Evolutionary conservation across 2,113 vertebrate species (phyloP), one percentile per base, ranked within the genome.

Genomic region (Hippocampus barbouri): DNA sequence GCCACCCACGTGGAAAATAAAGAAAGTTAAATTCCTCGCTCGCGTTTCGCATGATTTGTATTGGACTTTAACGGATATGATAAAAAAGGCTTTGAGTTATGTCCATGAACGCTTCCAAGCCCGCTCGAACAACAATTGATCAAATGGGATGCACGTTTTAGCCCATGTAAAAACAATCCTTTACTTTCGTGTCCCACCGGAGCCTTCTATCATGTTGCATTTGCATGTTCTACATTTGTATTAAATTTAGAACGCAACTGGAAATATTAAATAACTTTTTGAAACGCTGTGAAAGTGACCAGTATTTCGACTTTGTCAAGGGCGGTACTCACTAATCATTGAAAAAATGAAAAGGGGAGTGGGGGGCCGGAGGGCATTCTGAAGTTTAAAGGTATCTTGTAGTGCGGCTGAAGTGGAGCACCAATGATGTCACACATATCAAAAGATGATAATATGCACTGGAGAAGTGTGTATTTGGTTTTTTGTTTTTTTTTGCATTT

Each of bases 111-210:
- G n/a, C 69, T 71, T 34, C 16, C 5, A 43, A 64, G 69, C 14
- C 5, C 71, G 20, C 54, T n/a, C n/a, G 30, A 71, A 65, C 64
- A 72, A 64, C n/a, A 63, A 60, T 60, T 69, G 5, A 59, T 43
- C 18, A 25, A 45, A 45, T 49, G 21, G n/a, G 68, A 53, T 49
- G 10, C 72, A 40, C 57, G 72, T 8, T 62, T 57, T 7, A 23
- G 0, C 15, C 11, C 59, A 63, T 30, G 45, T 53, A 51, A 53
- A 51, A 23, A 11, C 8, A 41, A n/a, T 34, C n/a, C 66, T 56
- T 62, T 63, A 23, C 66, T n/a, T 18, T 30, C 43, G 66, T 70
- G 16, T 72, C 14, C 74, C 4, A 4, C 27, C 41, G n/a, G n/a
- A 69, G 16, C 27, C 61, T 72, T 68, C 53, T 59, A 8, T 61